Evolutionary conservation across 1,140 invertebrate genomes (phyloP).

Genomic region (Drosophila truncata): DNA sequence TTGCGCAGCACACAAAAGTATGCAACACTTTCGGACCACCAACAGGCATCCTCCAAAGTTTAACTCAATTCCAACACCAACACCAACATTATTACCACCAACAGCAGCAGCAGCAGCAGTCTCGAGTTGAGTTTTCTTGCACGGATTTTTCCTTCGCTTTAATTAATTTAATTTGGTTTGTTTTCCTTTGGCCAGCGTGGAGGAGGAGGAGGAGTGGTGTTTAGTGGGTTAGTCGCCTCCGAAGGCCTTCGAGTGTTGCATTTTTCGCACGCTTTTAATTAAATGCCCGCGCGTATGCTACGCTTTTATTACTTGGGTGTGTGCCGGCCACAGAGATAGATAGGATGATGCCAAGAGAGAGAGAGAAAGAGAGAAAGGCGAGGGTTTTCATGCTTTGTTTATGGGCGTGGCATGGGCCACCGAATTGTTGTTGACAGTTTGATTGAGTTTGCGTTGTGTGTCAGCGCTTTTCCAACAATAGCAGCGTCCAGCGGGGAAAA

Average conservation of each 20-base stretch:
- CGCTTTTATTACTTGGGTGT: slow-evolving; percentile 43
- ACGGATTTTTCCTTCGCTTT: slow-evolving; percentile 66
- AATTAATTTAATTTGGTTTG: slow-evolving; percentile 80
- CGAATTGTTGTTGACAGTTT: slow-evolving; percentile 57
- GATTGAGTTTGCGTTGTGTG: slow-evolving; percentile 51
- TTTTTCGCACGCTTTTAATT: slow-evolving; percentile 79
- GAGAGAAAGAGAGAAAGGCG: neutral
- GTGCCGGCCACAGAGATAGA: neutral
- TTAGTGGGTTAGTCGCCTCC: slow-evolving; percentile 15
- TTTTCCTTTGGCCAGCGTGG: slow-evolving; percentile 5
- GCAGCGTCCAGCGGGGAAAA: neutral
- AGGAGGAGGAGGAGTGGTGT: too few relatives aligned
- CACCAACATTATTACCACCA: neutral
- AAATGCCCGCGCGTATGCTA: slow-evolving; percentile 60
- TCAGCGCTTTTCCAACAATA: slow-evolving; percentile 49
- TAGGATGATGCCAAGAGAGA: neutral
- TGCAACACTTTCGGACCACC: slow-evolving; percentile 33
- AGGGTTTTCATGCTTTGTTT: slow-evolving; percentile 20
- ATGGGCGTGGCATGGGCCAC: slow-evolving; percentile 39
- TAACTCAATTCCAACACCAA: slow-evolving; percentile 57
- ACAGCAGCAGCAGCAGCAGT: slow-evolving; percentile 23
- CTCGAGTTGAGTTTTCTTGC: slow-evolving; percentile 66
- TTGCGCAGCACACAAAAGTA: slow-evolving; percentile 51
- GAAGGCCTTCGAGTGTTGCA: slow-evolving; percentile 60
- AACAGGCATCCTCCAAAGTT: slow-evolving; percentile 38